A percentile compares a stretch with the other conserved stretches of the same genome.
Conservation (phyloP, 2,113 vertebrate species). For the Sturnira hondurensis region DNA sequence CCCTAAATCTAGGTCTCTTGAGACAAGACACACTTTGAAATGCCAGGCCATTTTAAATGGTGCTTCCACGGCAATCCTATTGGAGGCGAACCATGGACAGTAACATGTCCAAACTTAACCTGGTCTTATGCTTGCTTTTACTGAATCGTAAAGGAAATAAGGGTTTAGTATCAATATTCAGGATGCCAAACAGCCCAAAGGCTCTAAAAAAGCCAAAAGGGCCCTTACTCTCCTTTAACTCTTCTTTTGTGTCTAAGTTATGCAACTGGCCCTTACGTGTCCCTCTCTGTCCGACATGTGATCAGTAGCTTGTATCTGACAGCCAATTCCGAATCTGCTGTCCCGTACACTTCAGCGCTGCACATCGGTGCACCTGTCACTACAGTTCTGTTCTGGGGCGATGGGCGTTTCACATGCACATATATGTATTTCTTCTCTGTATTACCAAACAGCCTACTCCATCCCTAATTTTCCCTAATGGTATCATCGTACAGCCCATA, state of each 20-base stretch:
- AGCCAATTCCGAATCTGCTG: neutral
- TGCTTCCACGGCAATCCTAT: neutral
- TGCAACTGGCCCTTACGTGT: neutral
- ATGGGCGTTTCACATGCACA: neutral
- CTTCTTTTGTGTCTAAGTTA: neutral
- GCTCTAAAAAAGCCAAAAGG: neutral
- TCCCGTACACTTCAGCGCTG: neutral
- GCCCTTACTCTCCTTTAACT: neutral
- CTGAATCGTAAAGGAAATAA: neutral
- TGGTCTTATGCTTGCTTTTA: neutral
- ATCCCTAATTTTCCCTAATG: neutral
- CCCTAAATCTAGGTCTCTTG: neutral
- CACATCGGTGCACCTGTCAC: neutral
- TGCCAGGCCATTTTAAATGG: neutral
- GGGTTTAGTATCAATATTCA: neutral
- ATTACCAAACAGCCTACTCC: neutral
- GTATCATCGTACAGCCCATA: neutral
- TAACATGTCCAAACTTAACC: neutral
- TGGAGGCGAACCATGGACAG: neutral
- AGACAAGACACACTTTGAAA: neutral
- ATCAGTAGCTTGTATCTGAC: neutral
- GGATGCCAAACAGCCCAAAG: neutral
- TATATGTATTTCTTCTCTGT: neutral
- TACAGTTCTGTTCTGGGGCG: neutral
- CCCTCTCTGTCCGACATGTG: neutral